Base-by-base conservation (phyloP, 2,113 vertebrate species). In the Halichoeres trimaculatus region DNA sequence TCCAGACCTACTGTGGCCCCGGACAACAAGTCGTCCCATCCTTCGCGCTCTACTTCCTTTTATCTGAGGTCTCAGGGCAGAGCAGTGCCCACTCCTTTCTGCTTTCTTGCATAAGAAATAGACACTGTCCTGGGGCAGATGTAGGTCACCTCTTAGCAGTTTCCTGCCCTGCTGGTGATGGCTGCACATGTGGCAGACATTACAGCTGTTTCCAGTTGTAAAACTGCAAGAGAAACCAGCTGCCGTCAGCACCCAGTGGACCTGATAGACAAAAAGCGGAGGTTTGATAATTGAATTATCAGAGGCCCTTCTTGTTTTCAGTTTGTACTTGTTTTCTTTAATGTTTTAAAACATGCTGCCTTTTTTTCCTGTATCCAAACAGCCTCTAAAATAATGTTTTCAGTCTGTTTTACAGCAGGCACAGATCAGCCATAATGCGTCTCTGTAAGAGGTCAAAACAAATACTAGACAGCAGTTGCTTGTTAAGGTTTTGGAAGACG, bases 121-220 rank as follows among this genome's bases (percentile, higher is more conserved):
- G 80, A 84, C 80, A 59, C 58, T 69, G 16, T 77, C 77, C 75
- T 38, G 70, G 81, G 86, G 90, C 88, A 90, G 91, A 92, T 90
- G 75, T 85, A 84, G 87, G 90, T 92, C 89, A 87, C 53, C 70
- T 75, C 61, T 48, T 80, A 78, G 79, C 76, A 76, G 87, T 87
- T 86, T 90, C 83, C 89, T 89, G 75, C 83, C 75, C 83, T 68
- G 67, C 80, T 73, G 85, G 85, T 83, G 88, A 87, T 73, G 72
- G 72, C 84, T 90, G 71, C 90, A 93, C 93, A 95, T 93, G 92
- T 93, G 93, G 90, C 91, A 91, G 76, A 89, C 91, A 85, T 92
- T 94, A 93, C 88, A 94, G 90, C 87, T 93, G 92, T 93, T 92
- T 92, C 89, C 90, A 93, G 91, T 88, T 90, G 90, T 93, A 90